Base-by-base conservation (phyloP, 2,888 invertebrate genomes). In the Calameuta filiformis region DNA sequence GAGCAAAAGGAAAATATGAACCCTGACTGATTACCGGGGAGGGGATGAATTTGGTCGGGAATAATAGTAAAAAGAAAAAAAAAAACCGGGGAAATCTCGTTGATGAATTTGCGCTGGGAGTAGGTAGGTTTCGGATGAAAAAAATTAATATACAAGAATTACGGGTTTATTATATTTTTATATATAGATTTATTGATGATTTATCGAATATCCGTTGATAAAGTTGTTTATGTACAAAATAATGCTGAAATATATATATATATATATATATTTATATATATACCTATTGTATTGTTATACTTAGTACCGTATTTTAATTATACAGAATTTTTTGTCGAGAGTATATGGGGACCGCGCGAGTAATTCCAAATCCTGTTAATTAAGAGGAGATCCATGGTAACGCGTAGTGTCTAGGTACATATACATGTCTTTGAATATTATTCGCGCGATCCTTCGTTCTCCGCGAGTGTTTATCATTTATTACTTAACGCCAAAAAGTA, bases 151-250 rank as follows among this genome's bases (percentile, higher is more conserved):
- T 56, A 56, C 23, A 56, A 56, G 9, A 23, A 56, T 56, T 23
- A 56, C 23, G 56, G 23, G 56, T 31, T 33, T 68, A 34, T 73
- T 34, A 76, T 77, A 56, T 56, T 56, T 87, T 89, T 88, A 84
- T 87, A 87, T 89, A 89, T 89, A 89, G 88, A 90, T 86, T 85
- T 87, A 90, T 90, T 90, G 88, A 89, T 90, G 88, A 87, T 85
- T 90, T 89, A 83, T 86, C 56, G 88, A 89, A 87, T 89, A 89
- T 89, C 88, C 86, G 86, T 88, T 87, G 87, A 89, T 90, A 89
- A 89, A 88, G 89, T 88, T 87, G 84, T 89, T 90, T 90, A 90
- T 90, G 90, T 90, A 90, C 90, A 90, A 90, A 90, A 90, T 90
- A 90, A 90, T 90, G 87, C 85, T 87, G 89, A 88, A 89, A 87